Evolutionary conservation across 2,113 vertebrate species (phyloP), one percentile per base, ranked within the genome.

Genomic region (Paralichthys olivaceus): DNA sequence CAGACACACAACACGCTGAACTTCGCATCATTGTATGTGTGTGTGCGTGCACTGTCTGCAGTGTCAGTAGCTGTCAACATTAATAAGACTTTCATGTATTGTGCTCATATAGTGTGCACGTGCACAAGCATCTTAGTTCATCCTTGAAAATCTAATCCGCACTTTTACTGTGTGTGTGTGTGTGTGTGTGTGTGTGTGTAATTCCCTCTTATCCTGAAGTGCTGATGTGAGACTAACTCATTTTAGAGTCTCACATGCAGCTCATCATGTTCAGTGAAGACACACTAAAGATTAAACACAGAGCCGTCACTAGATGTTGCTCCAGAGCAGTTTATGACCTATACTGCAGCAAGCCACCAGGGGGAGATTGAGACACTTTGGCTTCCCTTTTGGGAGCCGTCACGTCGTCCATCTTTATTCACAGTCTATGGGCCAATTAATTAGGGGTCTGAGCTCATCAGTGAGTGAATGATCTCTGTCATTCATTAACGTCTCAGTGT

Each of bases 1-100:
- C 34, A 37, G 9, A 37, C 37, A 13, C 37, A 13, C 37, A 40
- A 4, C 37, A 40, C 3, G 37, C 37, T 40, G 9, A 40, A 13
- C 12, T 9, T 11, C 12, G 12, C 12, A 3, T 40, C 11, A 12
- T 2, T 40, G 32, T 55, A 56, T 54, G 51, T 23, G 51, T 54
- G 51, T 23, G 51, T 54, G 22, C 4, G n/a, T 54, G 51, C 13
- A n/a, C 28, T 22, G 49, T 54, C 37, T 63, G 57, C 57, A 37
- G 61, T 71, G 62, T 58, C 6, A 32, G 56, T 29, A 60, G 20
- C n/a, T 51, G 43, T 47, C 43, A 47, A 47, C 43, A 47, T 53
- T 53, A 53, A 53, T n/a, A 53, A 53, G 19, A 22, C 49, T 45
- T 45, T 45, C 43, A 45, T 45, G 14, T 47, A 5, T 19, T 47